Evolutionary conservation across 2,888 invertebrate genomes (phyloP).

Genomic region (Melanargia galathea): DNA sequence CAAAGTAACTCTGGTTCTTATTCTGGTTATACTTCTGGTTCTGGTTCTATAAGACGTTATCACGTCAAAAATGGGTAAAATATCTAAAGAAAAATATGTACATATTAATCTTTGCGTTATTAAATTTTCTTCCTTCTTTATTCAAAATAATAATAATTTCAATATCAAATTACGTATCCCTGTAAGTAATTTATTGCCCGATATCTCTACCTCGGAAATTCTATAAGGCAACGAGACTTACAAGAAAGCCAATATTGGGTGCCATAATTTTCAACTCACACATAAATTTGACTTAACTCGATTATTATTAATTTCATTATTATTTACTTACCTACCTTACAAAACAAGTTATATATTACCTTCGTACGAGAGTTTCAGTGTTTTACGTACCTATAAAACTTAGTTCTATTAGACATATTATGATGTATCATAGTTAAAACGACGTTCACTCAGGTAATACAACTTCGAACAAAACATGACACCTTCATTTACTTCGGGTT

Average conservation of each 20-base stretch:
- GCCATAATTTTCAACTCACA: slow-evolving; percentile 34
- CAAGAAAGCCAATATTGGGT: slow-evolving; percentile 30
- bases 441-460: slow-evolving; percentile 26
- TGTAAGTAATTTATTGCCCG: slow-evolving; percentile 25
- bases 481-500: slow-evolving; percentile 37
- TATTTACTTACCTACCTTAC: slow-evolving; percentile 28
- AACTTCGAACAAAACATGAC: slow-evolving; percentile 36
- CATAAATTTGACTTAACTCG: slow-evolving; percentile 31
- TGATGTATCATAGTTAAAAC: too few species aligned
- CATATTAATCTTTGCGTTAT: not conserved
- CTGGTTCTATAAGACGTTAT: too few species aligned
- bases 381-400: slow-evolving; percentile 12
- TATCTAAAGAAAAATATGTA: too few species aligned
- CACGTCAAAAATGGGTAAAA: too few species aligned
- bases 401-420: slow-evolving; percentile 30
- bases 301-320: slow-evolving; percentile 35
- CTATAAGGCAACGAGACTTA: slow-evolving; percentile 21
- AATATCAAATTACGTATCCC: slow-evolving; percentile 17
- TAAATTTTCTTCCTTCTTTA: not conserved
- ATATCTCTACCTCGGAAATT: slow-evolving; percentile 21
- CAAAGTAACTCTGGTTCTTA: too few species aligned
- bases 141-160: slow-evolving; percentile 3
- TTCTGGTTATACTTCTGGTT: too few species aligned
- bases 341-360: slow-evolving; percentile 33
- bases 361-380: slow-evolving; percentile 19